Conservation (phyloP, 2,113 vertebrate species). For the Muntiacus reevesi region DNA sequence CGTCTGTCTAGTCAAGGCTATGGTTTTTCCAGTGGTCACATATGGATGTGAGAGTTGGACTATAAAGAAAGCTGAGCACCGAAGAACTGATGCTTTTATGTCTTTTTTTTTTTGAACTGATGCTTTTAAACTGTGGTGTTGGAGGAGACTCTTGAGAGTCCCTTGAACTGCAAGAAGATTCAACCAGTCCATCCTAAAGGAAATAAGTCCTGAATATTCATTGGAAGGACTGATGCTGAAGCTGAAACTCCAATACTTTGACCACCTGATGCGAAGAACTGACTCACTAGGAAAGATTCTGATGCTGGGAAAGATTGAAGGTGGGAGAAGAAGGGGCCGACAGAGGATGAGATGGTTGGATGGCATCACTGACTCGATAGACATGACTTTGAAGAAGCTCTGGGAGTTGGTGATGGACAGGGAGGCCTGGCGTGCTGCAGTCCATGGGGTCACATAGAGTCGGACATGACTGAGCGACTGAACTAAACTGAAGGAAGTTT, state of each 20-base stretch:
- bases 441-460: not conserved
- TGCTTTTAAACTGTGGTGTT: not conserved
- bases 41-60: not conserved
- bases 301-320: not conserved
- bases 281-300: not conserved
- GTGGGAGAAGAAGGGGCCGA: not conserved
- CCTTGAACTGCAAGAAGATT: not conserved
- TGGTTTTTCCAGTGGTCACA: not conserved
- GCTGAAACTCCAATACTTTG: not conserved
- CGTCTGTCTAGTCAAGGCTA: not conserved
- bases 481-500: not conserved
- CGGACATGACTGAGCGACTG: not conserved
- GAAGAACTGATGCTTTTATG: not conserved
- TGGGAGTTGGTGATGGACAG: not conserved
- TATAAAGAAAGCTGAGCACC: not conserved
- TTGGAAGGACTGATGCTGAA: not conserved
- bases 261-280: rapidly evolving
- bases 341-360: not conserved
- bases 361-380: not conserved
- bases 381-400: not conserved
- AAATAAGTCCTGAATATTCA: not conserved
- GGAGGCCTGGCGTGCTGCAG: not conserved
- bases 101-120: not conserved
- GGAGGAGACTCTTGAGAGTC: not conserved
- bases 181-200: not conserved